A percentile compares a stretch with the other conserved stretches of the same genome.
Conservation (phyloP, 2,113 vertebrate species). For the Octodon degus region DNA sequence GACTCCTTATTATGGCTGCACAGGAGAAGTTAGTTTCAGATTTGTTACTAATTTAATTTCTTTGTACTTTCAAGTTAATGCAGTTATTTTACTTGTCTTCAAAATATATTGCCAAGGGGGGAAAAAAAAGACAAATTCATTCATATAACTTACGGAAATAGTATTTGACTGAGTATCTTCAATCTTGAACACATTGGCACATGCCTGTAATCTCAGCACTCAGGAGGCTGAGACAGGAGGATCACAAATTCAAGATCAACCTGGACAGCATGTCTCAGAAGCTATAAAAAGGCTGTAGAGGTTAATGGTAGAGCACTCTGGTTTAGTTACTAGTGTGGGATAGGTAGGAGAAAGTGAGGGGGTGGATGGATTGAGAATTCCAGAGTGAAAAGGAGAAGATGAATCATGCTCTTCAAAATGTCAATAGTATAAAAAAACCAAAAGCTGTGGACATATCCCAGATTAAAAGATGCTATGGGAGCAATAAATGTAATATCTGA, state of each 20-base stretch:
- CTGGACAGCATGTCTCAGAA: neutral
- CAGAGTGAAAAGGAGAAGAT: neutral
- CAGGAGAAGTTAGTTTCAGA: slow-evolving; percentile 93
- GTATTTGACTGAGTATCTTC: slow-evolving; percentile 41
- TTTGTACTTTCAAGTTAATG: slow-evolving; percentile 61
- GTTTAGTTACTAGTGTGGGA: neutral
- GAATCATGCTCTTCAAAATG: slow-evolving; percentile 39
- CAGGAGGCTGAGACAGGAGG: neutral
- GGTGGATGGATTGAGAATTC: neutral
- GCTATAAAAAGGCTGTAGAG: neutral
- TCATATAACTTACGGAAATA: neutral
- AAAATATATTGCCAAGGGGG: slow-evolving; percentile 20
- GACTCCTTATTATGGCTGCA: slow-evolving; percentile 95
- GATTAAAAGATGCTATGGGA: neutral
- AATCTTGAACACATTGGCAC: neutral
- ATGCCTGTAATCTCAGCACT: neutral
- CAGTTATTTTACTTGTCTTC: slow-evolving; percentile 46
- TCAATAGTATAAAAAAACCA: neutral
- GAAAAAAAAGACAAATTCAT: slow-evolving; percentile 13
- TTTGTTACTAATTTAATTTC: slow-evolving; percentile 14
- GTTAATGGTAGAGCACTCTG: neutral
- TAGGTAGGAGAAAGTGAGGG: neutral
- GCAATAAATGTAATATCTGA: neutral
- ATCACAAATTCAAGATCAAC: neutral
- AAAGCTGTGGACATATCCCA: neutral